Evolutionary conservation across 23 tunicate genomes (phyloP).

Genomic region (Ciona savignyi): DNA sequence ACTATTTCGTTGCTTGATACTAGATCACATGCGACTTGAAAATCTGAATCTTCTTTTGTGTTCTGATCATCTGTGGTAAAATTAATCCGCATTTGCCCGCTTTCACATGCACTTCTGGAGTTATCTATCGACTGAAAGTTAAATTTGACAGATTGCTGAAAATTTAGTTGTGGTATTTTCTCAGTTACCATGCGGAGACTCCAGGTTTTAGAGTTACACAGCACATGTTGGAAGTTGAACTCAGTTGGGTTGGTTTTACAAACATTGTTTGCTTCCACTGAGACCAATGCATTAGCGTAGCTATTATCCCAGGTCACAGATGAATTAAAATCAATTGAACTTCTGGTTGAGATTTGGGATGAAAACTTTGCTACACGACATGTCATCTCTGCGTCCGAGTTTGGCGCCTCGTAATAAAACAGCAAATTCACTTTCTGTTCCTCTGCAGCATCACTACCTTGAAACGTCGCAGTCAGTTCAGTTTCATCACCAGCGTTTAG

Average conservation of each 20-base stretch:
- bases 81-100: not conserved
- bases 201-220: slow-evolving; percentile 13
- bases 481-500: slow-evolving; percentile 15
- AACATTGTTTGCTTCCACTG: slow-evolving; percentile 4
- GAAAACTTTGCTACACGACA: slow-evolving; percentile 16
- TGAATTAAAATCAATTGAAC: slow-evolving; percentile 4
- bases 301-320: slow-evolving; percentile 21
- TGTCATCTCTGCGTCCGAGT: not conserved
- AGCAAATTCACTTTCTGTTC: slow-evolving; percentile 4
- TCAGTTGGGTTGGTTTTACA: not conserved
- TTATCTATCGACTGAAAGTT: slow-evolving; percentile 12
- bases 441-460: slow-evolving; percentile 8
- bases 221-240: not conserved
- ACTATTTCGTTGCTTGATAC: not conserved
- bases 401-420: slow-evolving; percentile 37
- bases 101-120: not conserved
- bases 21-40: not conserved
- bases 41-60: not conserved
- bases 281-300: slow-evolving; percentile 12
- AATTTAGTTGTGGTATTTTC: not conserved
- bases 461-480: slow-evolving; percentile 25
- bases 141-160: slow-evolving; percentile 12
- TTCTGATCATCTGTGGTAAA: slow-evolving; percentile 1
- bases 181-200: not conserved
- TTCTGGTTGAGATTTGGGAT: slow-evolving; percentile 6